These are phyloP conservation scores for Caenorhabditis remanei DNA, from an alignment of 1,140 invertebrate genomes.

Conservation along the genomic window DNA sequence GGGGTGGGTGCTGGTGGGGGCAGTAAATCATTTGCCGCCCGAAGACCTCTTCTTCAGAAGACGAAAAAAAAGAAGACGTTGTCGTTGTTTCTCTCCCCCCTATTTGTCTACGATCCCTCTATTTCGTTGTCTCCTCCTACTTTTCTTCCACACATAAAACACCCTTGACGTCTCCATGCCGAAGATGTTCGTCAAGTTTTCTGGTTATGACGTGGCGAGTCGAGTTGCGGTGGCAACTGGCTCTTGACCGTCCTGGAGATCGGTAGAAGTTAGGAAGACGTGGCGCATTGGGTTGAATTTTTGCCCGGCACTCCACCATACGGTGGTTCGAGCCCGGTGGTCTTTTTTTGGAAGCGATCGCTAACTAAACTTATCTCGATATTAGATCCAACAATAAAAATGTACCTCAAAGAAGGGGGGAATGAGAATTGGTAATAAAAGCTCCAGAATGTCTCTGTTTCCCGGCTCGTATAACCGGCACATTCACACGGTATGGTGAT, in stretches of 20 bases:
- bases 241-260: too few relatives aligned
- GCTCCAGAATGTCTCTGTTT: slow-evolving; percentile 26
- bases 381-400: too few relatives aligned
- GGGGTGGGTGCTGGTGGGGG: slow-evolving; percentile 42
- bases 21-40: slow-evolving; percentile 56
- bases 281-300: too few relatives aligned
- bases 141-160: not conserved
- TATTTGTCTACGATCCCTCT: slow-evolving; percentile 54
- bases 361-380: too few relatives aligned
- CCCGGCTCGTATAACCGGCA: slow-evolving; percentile 50
- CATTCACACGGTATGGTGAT: slow-evolving; percentile 52
- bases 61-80: slow-evolving; percentile 38
- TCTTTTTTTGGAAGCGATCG: too few relatives aligned
- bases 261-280: too few relatives aligned
- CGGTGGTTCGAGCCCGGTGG: too few relatives aligned
- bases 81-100: slow-evolving; percentile 2
- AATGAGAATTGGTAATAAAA: slow-evolving; percentile 8
- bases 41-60: slow-evolving; percentile 27
- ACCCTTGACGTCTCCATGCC: not conserved
- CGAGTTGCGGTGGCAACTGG: too few relatives aligned
- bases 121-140: not conserved
- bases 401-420: too few relatives aligned
- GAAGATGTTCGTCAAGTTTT: not conserved
- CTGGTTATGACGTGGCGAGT: not conserved
- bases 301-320: too few relatives aligned